Evolutionary conservation across 1,140 invertebrate genomes (phyloP), one percentile per base, ranked within the genome.

Genomic region (Scaptomyza hsui): DNA sequence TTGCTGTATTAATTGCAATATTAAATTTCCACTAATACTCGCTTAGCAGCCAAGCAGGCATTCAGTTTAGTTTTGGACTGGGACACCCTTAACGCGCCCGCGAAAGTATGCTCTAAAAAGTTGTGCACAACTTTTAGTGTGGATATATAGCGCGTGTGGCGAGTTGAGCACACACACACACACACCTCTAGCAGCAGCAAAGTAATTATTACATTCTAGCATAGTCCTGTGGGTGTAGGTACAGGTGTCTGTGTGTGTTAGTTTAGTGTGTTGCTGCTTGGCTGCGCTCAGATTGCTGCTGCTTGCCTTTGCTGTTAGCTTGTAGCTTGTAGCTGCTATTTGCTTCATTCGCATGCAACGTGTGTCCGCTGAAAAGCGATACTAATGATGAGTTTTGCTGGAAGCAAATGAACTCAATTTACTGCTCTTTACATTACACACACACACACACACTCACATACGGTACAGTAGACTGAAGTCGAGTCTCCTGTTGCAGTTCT

Each of bases 11-110:
- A 88, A 88, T 88, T 88, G 82, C 82, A 88, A 88, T 88, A 88
- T 88, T 88, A 88, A 88, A 88, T 88, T 88, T 88, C 82, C 82
- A 88, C 82, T 88, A 88, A 88, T 88, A 88, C 78, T 72, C 78
- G 82, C 82, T 86, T 86, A 86, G 71, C 80, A 73, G 32, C 32
- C 32, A 37, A 37, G 21, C 49, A n/a, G 29, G 9, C 29, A 16
- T 15, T 13, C 35, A 55, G 52, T 55, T 21, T 32, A 10, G 48
- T 29, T 35, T 42, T 19, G 41, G 37, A 55, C 52, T 12, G 37
- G 9, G n/a, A 19, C 21, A 24, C 51, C 35, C 35, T 41, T 55
- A 24, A 15, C 24, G 19, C 53, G 37, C 32, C 65, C 65, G 56
- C 53, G 62, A 73, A 73, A 73, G 71, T 74, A 63, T 70, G 65